phyloP scores from a whole-genome alignment of 2,888 invertebrate species.

The Eupithecia vulgata region DNA sequence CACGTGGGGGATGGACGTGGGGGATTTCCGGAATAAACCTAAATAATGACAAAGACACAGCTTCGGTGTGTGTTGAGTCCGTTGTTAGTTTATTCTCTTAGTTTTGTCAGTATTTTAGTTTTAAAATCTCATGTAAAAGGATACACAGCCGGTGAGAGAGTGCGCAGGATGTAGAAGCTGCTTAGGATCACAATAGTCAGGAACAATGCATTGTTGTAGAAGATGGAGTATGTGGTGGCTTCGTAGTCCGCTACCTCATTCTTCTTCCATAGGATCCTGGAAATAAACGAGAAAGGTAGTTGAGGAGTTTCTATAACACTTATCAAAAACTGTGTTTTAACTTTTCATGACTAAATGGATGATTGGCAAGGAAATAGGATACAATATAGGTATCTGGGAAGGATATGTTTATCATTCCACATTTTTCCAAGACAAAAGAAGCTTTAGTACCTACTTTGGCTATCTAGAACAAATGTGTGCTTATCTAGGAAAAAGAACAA shows the following conservation, averaged over 20 bases:
- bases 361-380: background rate
- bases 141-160: slow-evolving; percentile 94
- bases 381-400: too few relatives aligned
- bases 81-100: background rate
- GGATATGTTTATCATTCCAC: background rate
- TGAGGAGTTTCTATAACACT: background rate
- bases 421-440: too few relatives aligned
- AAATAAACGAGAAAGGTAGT: slow-evolving; percentile 25
- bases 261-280: slow-evolving; percentile 98
- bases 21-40: too few relatives aligned
- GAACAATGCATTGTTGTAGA: slow-evolving; percentile 99
- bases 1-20: too few relatives aligned
- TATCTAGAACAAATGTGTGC: too few relatives aligned
- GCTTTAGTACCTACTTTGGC: too few relatives aligned
- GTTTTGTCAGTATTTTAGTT: background rate
- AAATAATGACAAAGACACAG: too few relatives aligned
- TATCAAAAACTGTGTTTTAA: too few relatives aligned
- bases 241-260: slow-evolving; percentile 99
- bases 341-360: too few relatives aligned
- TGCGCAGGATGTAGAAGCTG: slow-evolving; percentile 96
- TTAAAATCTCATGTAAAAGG: slow-evolving; percentile 72
- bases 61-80: too few relatives aligned
- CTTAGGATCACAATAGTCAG: slow-evolving; percentile 95
- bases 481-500: background rate
- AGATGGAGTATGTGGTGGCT: slow-evolving; percentile 99